A percentile compares a stretch with the other conserved stretches of the same genome.
Conservation (phyloP, 2,888 invertebrate genomes). For the Mechanitis messenoides region DNA sequence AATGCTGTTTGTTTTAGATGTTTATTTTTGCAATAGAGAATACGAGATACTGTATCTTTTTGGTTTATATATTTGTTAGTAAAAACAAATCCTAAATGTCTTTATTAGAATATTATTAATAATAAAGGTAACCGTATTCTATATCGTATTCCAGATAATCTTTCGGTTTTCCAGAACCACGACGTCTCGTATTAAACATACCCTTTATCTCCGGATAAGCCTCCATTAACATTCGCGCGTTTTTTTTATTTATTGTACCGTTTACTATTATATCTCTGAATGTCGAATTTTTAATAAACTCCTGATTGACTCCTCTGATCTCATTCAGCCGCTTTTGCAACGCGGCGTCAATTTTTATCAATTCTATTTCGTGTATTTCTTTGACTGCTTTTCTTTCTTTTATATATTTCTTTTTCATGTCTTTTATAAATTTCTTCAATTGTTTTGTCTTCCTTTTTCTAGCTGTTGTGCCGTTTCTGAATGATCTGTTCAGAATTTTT, state of each 20-base stretch:
- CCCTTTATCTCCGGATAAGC: conserved; percentile 49
- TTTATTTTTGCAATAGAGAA: conserved; percentile 10
- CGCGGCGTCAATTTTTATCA: conserved; percentile 46
- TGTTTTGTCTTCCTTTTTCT: conserved; percentile 54
- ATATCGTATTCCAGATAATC: conserved; percentile 52
- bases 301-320: conserved; percentile 43
- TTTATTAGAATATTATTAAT: conserved; percentile 33
- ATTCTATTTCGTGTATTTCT: conserved; percentile 47
- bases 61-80: too few species aligned
- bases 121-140: conserved; percentile 58
- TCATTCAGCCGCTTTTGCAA: conserved; percentile 42
- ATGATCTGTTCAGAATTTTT: conserved; percentile 47
- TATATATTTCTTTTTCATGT: conserved; percentile 52
- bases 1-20: conserved; percentile 8
- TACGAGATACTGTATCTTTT: background rate
- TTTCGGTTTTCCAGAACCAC: conserved; percentile 18
- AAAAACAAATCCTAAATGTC: too few species aligned
- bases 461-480: conserved; percentile 47
- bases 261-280: conserved; percentile 53
- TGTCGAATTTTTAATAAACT: conserved; percentile 48
- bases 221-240: conserved; percentile 43
- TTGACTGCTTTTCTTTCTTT: conserved; percentile 52
- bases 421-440: conserved; percentile 54
- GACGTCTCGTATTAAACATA: conserved; percentile 34
- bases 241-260: conserved; percentile 43